Evolutionary conservation across 1,140 invertebrate species (phyloP), one percentile per base, ranked within the genome.

Genomic region (Pentalonia nigronervosa): DNA sequence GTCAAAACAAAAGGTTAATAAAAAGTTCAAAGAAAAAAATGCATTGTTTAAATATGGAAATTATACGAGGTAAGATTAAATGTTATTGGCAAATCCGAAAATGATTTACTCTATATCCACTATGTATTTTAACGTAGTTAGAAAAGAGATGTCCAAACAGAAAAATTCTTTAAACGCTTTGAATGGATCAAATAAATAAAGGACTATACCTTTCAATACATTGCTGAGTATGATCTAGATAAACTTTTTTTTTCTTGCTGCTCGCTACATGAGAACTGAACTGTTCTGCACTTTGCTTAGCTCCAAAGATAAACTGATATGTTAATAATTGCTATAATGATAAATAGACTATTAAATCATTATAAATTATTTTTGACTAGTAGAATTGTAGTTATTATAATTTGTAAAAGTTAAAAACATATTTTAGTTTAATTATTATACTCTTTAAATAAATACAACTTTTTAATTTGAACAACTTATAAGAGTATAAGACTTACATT

Each of bases 1-100:
- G 95, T 91, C 93, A 94, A 93, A 86, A 53, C 47, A 84, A 50
- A 83, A 91, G 30, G 21, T 50, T 30, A 83, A 83, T 20, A 94
- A 94, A 94, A 95, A 97, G 91, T 97, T 98, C 95, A 96, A 97
- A 94, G 96, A 96, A 14, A 97, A 97, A 95, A 97, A 97, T 95
- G 96, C 96, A 90, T 96, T 96, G 94, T 99, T 98, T 95, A 97
- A 98, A 94, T 99, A 98, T 96, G 99, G 99, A 83, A 99, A 99
- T 95, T 99, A 99, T 95, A 98, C 98, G 95, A 97, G 98, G 96
- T 97, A 95, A 95, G 94, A 93, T 93, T n/a, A 41, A 67, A 53
- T 36, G 17, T 56, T 45, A n/a, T 76, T 76, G 60, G 60, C 11
- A 90, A 53, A 90, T 56, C n/a, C 4, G 11, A 36, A 87, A 47